Conservation (phyloP, 1,140 invertebrate genomes). For the Cydia strobilella region DNA sequence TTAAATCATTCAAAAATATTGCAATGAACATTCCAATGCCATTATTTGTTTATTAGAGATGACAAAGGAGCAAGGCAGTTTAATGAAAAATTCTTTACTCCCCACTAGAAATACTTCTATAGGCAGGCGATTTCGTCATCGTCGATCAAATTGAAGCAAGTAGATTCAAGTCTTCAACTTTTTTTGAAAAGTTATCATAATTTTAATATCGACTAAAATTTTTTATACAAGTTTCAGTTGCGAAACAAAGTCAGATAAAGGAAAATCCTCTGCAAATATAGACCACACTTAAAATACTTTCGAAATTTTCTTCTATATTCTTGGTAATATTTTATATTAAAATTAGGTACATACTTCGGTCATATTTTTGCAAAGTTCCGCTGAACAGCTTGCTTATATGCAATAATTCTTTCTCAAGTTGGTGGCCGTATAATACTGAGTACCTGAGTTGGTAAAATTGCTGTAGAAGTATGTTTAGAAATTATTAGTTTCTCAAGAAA, state of each 20-base stretch:
- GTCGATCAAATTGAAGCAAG: too few relatives aligned
- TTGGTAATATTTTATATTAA: slow-evolving; percentile 23
- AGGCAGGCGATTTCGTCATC: too few relatives aligned
- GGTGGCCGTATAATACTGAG: not conserved
- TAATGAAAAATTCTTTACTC: not conserved
- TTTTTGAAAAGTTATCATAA: too few relatives aligned
- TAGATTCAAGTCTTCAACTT: too few relatives aligned
- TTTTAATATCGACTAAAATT: too few relatives aligned
- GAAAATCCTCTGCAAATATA: not conserved
- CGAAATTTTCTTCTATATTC: slow-evolving; percentile 1
- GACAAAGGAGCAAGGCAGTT: not conserved
- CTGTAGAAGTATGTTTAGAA: not conserved
- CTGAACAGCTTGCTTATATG: slow-evolving; percentile 28
- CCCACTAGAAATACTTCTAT: not conserved
- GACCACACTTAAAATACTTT: slow-evolving; percentile 2
- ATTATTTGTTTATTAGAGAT: not conserved
- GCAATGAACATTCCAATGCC: too few relatives aligned
- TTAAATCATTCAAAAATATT: too few relatives aligned
- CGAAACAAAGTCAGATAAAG: not conserved
- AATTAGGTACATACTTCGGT: slow-evolving; percentile 15
- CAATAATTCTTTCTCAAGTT: slow-evolving; percentile 29
- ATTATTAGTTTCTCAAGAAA: not conserved
- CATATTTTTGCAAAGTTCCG: slow-evolving; percentile 7
- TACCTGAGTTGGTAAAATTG: slow-evolving; percentile 6
- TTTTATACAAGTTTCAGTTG: too few relatives aligned